A percentile compares a stretch with the other conserved stretches of the same genome.
Conservation (phyloP, 2,797 vertebrate genomes). For the Rallus crepitans region DNA sequence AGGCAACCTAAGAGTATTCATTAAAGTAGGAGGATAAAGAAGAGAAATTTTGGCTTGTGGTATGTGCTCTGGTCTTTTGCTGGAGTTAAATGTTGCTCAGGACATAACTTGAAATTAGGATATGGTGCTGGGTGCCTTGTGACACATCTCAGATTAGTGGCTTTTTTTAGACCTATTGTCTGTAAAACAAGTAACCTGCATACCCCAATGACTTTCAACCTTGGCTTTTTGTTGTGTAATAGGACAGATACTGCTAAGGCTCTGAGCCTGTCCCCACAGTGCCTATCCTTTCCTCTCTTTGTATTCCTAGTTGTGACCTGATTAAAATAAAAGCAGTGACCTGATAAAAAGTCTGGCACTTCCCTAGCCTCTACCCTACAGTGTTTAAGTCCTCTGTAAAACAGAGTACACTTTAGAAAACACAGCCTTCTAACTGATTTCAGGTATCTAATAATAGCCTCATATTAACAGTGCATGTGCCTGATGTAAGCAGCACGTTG, state of each 20-base stretch:
- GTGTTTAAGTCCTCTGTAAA: conserved; percentile 3
- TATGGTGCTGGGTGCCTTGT: neutral
- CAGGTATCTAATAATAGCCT: neutral
- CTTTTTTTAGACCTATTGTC: neutral
- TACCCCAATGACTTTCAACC: neutral
- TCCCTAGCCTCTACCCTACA: neutral
- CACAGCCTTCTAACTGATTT: neutral
- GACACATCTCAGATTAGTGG: neutral
- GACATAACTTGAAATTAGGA: neutral
- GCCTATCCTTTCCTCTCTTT: neutral
- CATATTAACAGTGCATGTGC: neutral
- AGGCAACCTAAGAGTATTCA: neutral
- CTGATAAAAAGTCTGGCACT: neutral
- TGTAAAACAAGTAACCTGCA: neutral
- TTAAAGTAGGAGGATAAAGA: neutral
- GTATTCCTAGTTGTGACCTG: neutral
- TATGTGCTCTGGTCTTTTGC: neutral
- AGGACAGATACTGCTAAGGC: neutral
- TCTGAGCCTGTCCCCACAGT: neutral
- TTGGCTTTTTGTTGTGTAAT: neutral
- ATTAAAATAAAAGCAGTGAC: neutral
- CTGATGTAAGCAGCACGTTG: neutral
- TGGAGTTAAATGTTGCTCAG: neutral
- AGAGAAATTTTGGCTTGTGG: neutral
- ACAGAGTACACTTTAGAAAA: conserved; percentile 3